A percentile compares a stretch with the other conserved stretches of the same genome.
Evolutionary conservation across 2,888 invertebrate species (phyloP).

Genomic region (Lycocerus yunnanus): DNA sequence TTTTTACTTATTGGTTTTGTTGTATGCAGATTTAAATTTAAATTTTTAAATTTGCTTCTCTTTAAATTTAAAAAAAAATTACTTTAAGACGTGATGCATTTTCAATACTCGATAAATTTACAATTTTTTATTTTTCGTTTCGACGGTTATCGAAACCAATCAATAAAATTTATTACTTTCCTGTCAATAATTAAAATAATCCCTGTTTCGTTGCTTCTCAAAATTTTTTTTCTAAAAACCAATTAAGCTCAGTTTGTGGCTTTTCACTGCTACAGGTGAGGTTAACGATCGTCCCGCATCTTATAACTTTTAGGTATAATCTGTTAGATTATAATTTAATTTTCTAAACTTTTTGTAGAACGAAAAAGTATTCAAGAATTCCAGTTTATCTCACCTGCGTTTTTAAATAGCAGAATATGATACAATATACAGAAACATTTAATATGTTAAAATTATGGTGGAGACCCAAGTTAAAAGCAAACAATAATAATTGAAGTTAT

Average conservation of each 20-base stretch:
- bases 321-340: background rate
- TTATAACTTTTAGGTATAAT: background rate
- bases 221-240: background rate
- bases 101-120: background rate
- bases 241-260: background rate
- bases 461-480: too few species aligned
- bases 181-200: background rate
- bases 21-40: conserved; percentile 6
- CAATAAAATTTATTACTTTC: background rate
- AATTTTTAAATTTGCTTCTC: background rate
- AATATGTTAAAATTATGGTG: too few species aligned
- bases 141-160: background rate
- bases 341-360: background rate
- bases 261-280: background rate
- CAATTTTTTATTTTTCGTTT: background rate
- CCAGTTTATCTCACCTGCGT: too few species aligned
- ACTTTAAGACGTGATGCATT: background rate
- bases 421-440: too few species aligned
- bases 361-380: too few species aligned
- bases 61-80: background rate
- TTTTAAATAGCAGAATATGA: too few species aligned
- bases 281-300: background rate
- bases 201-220: too few species aligned
- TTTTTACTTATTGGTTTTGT: conserved; percentile 17
- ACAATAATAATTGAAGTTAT: too few species aligned